A percentile compares a stretch with the other conserved stretches of the same genome.
Evolutionary conservation across 2,888 invertebrate genomes (phyloP).

Genomic region (Nemurella pictetii): DNA sequence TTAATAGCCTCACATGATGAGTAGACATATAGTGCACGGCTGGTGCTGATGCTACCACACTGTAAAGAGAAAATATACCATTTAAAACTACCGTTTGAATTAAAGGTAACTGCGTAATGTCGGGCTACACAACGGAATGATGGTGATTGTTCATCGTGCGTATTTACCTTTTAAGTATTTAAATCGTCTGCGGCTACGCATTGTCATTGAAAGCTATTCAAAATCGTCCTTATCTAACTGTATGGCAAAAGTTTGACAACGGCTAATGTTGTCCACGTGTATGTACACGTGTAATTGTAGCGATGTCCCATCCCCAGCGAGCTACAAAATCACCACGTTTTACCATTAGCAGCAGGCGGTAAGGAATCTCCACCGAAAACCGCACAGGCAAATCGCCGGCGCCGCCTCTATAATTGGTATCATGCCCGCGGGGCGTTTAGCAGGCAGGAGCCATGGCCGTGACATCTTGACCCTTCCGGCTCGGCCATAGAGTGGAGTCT

Average conservation of each 20-base stretch:
- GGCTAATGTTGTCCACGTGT: background rate
- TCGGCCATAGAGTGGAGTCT: background rate
- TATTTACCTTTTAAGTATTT: background rate
- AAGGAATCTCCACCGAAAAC: background rate
- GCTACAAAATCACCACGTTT: background rate
- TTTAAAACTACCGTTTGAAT: background rate
- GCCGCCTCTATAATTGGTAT: background rate
- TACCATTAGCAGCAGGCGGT: background rate
- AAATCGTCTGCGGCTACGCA: background rate
- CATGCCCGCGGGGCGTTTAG: background rate
- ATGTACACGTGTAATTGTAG: background rate
- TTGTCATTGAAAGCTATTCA: background rate
- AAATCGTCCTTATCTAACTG: background rate
- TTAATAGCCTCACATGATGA: background rate
- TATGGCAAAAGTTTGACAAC: background rate
- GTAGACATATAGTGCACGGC: background rate
- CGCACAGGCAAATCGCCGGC: too few relatives aligned
- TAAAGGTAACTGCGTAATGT: background rate
- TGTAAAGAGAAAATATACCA: background rate
- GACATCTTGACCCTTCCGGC: background rate
- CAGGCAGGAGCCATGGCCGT: background rate
- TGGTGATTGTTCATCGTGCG: background rate
- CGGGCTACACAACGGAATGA: background rate
- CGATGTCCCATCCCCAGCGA: background rate
- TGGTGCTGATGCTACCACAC: too few relatives aligned